Base-by-base conservation (phyloP, 2,113 vertebrate species). In the Vidua chalybeata region DNA sequence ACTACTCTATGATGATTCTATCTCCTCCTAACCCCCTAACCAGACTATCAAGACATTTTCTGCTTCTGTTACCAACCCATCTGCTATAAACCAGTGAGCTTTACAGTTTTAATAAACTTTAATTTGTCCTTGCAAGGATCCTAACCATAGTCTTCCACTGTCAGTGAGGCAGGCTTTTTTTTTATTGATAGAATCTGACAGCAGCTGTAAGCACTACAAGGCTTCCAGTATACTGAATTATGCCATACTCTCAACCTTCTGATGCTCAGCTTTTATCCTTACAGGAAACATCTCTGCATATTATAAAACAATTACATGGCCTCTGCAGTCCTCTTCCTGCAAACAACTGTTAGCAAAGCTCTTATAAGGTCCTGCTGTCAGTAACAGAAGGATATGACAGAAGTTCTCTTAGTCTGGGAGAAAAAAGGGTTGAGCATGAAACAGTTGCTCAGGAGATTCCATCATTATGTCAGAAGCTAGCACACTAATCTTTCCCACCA, bases 321-420 rank as follows among this genome's bases (percentile, higher is more conserved):
- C 46, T 74, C 30, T 45, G 33, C 19, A 64, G 68, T 26, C 13
- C 39, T 66, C 52, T 75, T 31, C 37, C 52, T 63, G 52, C 16
- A 63, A 43, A 86, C n/a, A 74, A 46, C 1, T 2, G 46, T 31
- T 13, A 54, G 19, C 37, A 22, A 66, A 74, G 46, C 19, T 51
- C 68, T 76, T 35, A 27, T 4, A 52, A 73, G 27, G 46, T 87
- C 43, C 43, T 41, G 24, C 18, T 46, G 37, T 56, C 22, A 78
- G 26, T 30, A 26, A 74, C 20, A 71, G 16, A 18, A 87, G 27
- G 7, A 13, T 0, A 0, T 35, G 31, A 69, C 5, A 33, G n/a
- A 72, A 55, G n/a, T 30, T 64, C 16, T 78, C 26, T 20, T 24
- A 17, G 14, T 21, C 41, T 6, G 4, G 22, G 33, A 56, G 19